These are phyloP conservation scores for Eristalis arbustorum DNA, from an alignment of 2,888 invertebrate genomes.

Conservation along the genomic window DNA sequence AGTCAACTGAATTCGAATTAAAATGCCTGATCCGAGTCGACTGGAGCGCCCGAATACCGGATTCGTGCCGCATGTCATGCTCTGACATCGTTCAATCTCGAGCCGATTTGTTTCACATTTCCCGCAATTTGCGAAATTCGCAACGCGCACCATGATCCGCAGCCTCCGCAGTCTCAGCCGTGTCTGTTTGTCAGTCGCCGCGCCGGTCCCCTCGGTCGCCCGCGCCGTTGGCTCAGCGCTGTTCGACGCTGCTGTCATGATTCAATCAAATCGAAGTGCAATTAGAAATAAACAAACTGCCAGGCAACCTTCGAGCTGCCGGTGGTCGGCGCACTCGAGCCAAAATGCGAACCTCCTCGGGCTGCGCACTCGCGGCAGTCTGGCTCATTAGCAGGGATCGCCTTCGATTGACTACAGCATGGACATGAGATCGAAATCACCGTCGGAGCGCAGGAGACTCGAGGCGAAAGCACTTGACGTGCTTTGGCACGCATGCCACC, in stretches of 20 bases:
- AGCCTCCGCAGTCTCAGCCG: conserved; percentile 27
- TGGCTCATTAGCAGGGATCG: conserved; percentile 66
- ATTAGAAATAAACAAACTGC: conserved; percentile 59
- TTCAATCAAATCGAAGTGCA: conserved; percentile 68
- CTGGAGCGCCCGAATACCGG: neutral
- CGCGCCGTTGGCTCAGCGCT: neutral
- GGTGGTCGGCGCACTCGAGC: conserved; percentile 46
- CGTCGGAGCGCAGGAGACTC: conserved; percentile 34
- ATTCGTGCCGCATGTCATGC: conserved; percentile 53
- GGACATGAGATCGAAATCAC: conserved; percentile 64
- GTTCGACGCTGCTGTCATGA: conserved; percentile 56
- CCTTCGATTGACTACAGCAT: conserved; percentile 64
- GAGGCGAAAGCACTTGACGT: conserved; percentile 64
- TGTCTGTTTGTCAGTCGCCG: neutral
- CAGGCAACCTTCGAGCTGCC: conserved; percentile 51
- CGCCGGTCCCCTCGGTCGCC: neutral
- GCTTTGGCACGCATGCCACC: conserved; percentile 47
- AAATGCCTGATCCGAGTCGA: neutral
- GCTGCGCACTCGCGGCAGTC: conserved; percentile 34
- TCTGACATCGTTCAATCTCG: conserved; percentile 64
- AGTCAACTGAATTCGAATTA: neutral
- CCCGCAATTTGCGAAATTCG: conserved; percentile 65
- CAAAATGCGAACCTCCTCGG: conserved; percentile 9
- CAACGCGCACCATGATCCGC: conserved; percentile 45
- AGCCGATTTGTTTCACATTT: conserved; percentile 67